A percentile compares a stretch with the other conserved stretches of the same genome.
phyloP scores from a whole-genome alignment of 2,113 vertebrate genomes.

The Heteronetta atricapilla region DNA sequence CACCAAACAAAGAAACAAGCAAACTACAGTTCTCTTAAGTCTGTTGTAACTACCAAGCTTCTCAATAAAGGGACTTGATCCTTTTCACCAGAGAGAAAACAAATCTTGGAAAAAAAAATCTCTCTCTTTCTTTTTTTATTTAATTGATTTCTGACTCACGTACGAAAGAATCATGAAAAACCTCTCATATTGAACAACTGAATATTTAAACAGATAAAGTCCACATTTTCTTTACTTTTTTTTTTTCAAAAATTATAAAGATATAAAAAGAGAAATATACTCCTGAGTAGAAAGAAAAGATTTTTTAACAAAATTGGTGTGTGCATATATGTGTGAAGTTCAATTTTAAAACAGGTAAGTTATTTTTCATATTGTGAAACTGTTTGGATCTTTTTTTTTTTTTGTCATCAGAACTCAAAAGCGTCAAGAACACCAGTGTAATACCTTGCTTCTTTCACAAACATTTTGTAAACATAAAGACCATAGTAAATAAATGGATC shows the following conservation, averaged over 20 bases:
- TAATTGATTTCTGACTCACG: neutral
- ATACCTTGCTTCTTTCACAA: neutral
- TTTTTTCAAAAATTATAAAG: neutral
- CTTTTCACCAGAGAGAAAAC: neutral
- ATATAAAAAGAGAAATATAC: neutral
- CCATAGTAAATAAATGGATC: neutral
- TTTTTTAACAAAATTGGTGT: neutral
- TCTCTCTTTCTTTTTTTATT: rapidly evolving
- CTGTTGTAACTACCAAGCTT: rapidly evolving
- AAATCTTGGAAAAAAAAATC: neutral
- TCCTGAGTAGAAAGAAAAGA: neutral
- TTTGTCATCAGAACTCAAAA: neutral
- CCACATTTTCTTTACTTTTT: too few species aligned
- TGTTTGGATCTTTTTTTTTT: neutral
- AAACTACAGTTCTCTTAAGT: neutral
- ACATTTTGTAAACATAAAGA: rapidly evolving
- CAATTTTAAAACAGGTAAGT: neutral
- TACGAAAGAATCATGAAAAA: neutral
- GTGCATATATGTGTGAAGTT: neutral
- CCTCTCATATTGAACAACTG: neutral
- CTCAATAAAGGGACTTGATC: neutral
- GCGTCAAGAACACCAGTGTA: neutral
- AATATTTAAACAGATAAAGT: neutral
- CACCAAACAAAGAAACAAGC: neutral
- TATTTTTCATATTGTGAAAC: neutral